Evolutionary conservation across 2,888 invertebrate species (phyloP).

Genomic region (Monochamus alternatus): DNA sequence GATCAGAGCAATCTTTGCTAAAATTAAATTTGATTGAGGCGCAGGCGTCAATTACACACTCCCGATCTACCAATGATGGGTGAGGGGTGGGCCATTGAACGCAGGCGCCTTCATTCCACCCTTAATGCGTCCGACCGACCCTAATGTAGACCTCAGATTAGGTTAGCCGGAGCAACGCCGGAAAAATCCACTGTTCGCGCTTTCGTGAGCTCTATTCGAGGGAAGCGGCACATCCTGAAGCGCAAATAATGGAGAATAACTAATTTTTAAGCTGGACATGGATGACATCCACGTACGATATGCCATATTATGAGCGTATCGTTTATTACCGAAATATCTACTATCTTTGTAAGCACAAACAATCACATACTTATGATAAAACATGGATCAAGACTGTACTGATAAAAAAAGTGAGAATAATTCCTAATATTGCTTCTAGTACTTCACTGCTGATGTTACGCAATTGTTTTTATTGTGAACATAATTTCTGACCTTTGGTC

Average conservation of each 20-base stretch:
- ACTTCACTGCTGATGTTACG: too few relatives aligned
- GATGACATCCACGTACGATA: too few relatives aligned
- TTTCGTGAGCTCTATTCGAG: slow-evolving; percentile 38
- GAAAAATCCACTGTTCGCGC: slow-evolving; percentile 62
- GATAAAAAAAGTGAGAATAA: too few relatives aligned
- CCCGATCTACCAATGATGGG: slow-evolving; percentile 58
- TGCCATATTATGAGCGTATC: too few relatives aligned
- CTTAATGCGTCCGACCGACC: slow-evolving; percentile 68
- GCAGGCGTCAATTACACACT: slow-evolving; percentile 58
- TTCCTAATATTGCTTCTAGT: too few relatives aligned
- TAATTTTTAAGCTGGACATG: background rate
- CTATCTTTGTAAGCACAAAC: too few relatives aligned
- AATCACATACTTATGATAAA: too few relatives aligned
- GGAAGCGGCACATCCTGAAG: slow-evolving; percentile 39
- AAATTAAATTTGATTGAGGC: slow-evolving; percentile 56
- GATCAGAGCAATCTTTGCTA: slow-evolving; percentile 55
- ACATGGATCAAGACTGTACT: too few relatives aligned
- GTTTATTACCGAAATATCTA: too few relatives aligned
- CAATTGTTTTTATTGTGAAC: too few relatives aligned
- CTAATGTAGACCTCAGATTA: slow-evolving; percentile 68
- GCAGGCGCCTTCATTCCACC: slow-evolving; percentile 64
- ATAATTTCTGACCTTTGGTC: too few relatives aligned
- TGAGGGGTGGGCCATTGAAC: slow-evolving; percentile 59
- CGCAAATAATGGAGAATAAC: background rate
- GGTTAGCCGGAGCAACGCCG: slow-evolving; percentile 65